A percentile compares a stretch with the other conserved stretches of the same genome.
phyloP scores from a whole-genome alignment of 1,140 invertebrate species.

The Penaeus japonicus region DNA sequence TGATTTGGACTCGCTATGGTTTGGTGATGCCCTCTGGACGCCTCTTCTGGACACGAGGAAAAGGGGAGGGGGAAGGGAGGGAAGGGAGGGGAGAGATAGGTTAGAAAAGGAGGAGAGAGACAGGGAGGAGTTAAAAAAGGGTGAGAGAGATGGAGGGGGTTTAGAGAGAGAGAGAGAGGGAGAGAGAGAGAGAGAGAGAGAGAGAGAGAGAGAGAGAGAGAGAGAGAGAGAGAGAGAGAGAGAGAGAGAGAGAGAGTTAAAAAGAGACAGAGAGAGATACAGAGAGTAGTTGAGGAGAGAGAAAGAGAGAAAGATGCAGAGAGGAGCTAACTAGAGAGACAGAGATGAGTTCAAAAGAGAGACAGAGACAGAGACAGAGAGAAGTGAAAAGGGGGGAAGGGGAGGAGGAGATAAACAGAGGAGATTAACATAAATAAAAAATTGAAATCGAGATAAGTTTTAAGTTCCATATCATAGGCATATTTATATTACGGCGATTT shows the following conservation, averaged over 20 bases:
- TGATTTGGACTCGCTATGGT: neutral
- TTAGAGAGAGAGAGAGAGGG: constrained; percentile 6
- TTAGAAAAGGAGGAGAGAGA: too few species aligned
- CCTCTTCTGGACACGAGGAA: neutral
- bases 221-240: neutral
- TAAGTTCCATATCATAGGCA: neutral
- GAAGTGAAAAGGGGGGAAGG: too few species aligned
- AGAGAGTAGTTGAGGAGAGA: neutral
- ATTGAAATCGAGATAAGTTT: neutral
- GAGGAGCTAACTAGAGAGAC: neutral
- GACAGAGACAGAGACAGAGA: too few species aligned
- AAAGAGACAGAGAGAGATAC: too few species aligned
- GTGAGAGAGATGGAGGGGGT: neutral
- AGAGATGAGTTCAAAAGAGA: neutral
- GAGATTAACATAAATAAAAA: too few species aligned
- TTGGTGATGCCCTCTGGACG: too few species aligned
- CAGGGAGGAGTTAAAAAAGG: neutral
- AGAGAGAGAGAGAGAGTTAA: neutral
- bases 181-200: constrained; percentile 13
- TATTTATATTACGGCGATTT: neutral
- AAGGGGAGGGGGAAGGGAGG: neutral
- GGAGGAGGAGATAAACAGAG: too few species aligned
- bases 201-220: neutral
- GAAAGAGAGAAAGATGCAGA: neutral
- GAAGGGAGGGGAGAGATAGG: too few species aligned